Percentiles rank a stretch among this genome's conserved stretches.
Conservation (phyloP, 2,797 vertebrate species). For the Champsocephalus gunnari region DNA sequence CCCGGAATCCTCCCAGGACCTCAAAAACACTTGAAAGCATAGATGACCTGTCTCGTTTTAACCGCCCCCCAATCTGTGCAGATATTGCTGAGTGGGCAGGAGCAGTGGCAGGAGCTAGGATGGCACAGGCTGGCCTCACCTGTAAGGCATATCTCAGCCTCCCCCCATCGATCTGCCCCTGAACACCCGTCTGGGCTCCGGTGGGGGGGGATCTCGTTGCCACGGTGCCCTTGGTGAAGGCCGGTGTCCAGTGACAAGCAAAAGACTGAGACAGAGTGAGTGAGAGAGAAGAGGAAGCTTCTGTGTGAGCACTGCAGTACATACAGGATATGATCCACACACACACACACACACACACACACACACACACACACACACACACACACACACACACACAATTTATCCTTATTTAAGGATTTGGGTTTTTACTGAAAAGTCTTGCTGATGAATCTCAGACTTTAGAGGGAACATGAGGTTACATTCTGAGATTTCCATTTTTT, state of each 20-base stretch:
- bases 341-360: constrained; percentile 11
- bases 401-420: background rate
- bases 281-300: constrained; percentile 27
- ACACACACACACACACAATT: too few relatives aligned
- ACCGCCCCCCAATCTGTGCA: constrained; percentile 63
- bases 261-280: constrained; percentile 44
- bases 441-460: background rate
- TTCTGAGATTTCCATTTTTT: too few relatives aligned
- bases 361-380: background rate
- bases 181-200: constrained; percentile 76
- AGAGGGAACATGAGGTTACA: background rate
- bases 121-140: constrained; percentile 76
- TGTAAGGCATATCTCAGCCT: constrained; percentile 79
- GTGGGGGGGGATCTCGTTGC: constrained; percentile 75
- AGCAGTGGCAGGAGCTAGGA: constrained; percentile 59
- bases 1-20: constrained; percentile 59
- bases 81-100: constrained; percentile 76
- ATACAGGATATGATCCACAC: constrained; percentile 35
- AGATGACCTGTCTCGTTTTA: constrained; percentile 74
- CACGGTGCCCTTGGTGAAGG: constrained; percentile 79
- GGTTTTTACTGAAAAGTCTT: background rate
- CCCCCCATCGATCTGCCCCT: constrained; percentile 77
- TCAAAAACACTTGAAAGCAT: constrained; percentile 77
- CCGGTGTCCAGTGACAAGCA: constrained; percentile 78
- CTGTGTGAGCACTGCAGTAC: constrained; percentile 35